Base-by-base conservation (phyloP, 2,113 vertebrate genomes). In the Entomyzon cyanotis region DNA sequence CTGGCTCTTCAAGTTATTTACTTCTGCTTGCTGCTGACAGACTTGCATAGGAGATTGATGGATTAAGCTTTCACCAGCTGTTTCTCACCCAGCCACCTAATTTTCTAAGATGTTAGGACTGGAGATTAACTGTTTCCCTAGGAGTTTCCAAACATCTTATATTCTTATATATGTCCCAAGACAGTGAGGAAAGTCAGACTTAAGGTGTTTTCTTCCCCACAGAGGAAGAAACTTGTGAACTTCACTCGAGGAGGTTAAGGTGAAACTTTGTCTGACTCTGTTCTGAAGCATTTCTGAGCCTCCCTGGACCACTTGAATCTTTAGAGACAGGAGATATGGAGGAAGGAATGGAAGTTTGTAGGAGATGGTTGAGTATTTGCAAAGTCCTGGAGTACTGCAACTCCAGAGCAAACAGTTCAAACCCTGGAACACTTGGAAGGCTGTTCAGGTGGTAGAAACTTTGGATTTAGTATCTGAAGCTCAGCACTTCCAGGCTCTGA, bases 61-160 rank as follows among this genome's bases (percentile, higher is more conserved):
- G 87, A 89, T 90, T 85, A 87, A 95, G 55, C 20, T 89, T 91
- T 84, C 46, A 87, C 24, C 67, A 90, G 42, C 75, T 88, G 75
- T 91, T 95, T 68, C 31, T 85, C 44, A 73, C 62, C 42, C 33
- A 75, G n/a, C 42, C 35, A 33, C 42, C 68, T 76, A 59, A 63
- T 75, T 88, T 56, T 80, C 68, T 75, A 75, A 75, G 46, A 39
- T 63, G 37, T 74, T 81, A 86, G 39, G 24, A 83, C 10, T 35
- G 42, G 58, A 58, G 25, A 89, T 46, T 27, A 76, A 42, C 39
- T n/a, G 13, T 56, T 88, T 80, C 19, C 27, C 46, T 50, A 50
- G 33, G 63, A 67, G n/a, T 70, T 83, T 74, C 19, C 42, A 44
- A 73, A 53, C 1, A 0, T 52, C 83, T 15, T 9, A 2, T 68